Evolutionary conservation across 2,113 vertebrate genomes (phyloP).

Genomic region (Chascanopsetta lugubris): DNA sequence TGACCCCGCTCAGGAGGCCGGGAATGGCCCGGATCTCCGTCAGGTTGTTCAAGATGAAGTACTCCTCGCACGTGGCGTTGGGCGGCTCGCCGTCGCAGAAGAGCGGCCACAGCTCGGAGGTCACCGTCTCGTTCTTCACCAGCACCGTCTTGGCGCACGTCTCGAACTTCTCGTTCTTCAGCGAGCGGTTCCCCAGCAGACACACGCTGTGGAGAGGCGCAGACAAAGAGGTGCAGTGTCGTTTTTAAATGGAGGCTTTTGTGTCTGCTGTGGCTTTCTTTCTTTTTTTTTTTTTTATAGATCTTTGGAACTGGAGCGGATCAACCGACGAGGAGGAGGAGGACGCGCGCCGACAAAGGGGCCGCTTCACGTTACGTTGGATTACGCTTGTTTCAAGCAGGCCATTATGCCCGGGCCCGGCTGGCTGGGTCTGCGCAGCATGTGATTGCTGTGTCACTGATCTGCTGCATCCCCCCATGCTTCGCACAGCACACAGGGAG

Average conservation of each 20-base stretch:
- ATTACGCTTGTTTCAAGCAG: neutral
- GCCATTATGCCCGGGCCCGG: neutral
- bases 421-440: neutral
- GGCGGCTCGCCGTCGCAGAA: constrained; percentile 82
- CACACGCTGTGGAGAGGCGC: constrained; percentile 81
- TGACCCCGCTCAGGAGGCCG: constrained; percentile 85
- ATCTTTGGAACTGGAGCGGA: too few species aligned
- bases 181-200: constrained; percentile 89
- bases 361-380: too few species aligned
- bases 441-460: too few species aligned
- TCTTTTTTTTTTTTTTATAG: neutral
- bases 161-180: constrained; percentile 81
- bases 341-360: too few species aligned
- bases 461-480: too few species aligned
- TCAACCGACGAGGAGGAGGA: too few species aligned
- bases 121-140: constrained; percentile 70
- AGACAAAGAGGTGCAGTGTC: neutral
- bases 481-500: neutral
- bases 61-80: constrained; percentile 85
- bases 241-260: neutral
- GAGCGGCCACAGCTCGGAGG: constrained; percentile 79
- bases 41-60: constrained; percentile 87
- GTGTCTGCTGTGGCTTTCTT: neutral
- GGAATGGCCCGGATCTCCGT: constrained; percentile 89
- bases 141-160: constrained; percentile 81